Evolutionary conservation across 2,797 vertebrate genomes (phyloP), one percentile per base, ranked within the genome.

Genomic region (Scolopax rusticola): DNA sequence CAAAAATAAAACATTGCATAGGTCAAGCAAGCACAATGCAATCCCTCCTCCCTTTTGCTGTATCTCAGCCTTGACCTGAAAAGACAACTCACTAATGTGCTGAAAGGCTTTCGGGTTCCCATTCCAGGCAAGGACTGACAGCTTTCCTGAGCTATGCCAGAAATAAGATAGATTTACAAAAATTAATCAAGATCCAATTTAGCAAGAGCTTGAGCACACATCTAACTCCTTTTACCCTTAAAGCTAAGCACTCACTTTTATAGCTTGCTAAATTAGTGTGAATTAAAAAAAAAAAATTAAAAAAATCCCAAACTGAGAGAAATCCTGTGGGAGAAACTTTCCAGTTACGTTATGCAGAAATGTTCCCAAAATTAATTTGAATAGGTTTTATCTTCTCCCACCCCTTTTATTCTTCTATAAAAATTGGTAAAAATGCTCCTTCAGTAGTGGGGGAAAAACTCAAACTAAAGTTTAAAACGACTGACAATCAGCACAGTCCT

Each of bases 1-100:
- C 87, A 79, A 61, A 98, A 97, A 95, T 97, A 97, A 97, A 97
- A 94, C 94, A 80, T 84, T 79, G 47, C 48, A 86, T 91, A 95
- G 97, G 85, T 96, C 95, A 96, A 92, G 75, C 68, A 89, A 95
- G 89, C 86, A 96, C 92, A 97, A 95, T 91, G 75, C 54, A 93
- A 88, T 74, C 65, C 65, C 63, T 81, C 57, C 47, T 92, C 24
- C 64, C n/a, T 93, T 86, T 68, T 59, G 73, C 68, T 94, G 16
- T 64, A 56, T 63, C 92, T 89, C 64, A 95, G 84, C 50, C 60
- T 76, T 94, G 81, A 94, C 92, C 75, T 96, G 77, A 89, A 92
- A 96, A 97, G 28, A 60, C 69, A 90, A 83, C 11, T 70, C 87
- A 90, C 65, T 82, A 81, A 88, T 74, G 63, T 80, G 86, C 51